Conservation (phyloP, 2,113 vertebrate genomes). For the Eidolon helvum region DNA sequence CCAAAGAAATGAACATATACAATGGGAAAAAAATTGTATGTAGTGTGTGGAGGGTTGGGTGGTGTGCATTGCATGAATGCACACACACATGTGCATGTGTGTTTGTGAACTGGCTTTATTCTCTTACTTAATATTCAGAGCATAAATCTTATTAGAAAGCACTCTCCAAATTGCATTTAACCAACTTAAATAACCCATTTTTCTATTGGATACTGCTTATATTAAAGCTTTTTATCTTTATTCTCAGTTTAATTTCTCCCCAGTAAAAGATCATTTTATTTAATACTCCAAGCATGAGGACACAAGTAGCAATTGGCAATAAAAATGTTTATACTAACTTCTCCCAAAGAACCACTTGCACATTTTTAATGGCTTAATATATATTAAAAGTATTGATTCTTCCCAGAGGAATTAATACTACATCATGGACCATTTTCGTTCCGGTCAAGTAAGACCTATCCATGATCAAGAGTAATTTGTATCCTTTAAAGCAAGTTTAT, state of each 20-base stretch:
- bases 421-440: neutral
- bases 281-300: slow-evolving; percentile 7
- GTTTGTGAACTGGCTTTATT: neutral
- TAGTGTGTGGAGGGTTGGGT: no score
- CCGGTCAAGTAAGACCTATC: neutral
- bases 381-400: slow-evolving; percentile 23
- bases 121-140: slow-evolving; percentile 44
- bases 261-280: slow-evolving; percentile 49
- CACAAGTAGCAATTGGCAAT: slow-evolving; percentile 33
- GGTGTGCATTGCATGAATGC: neutral
- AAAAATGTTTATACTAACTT: slow-evolving; percentile 33
- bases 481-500: neutral
- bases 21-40: no score
- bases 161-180: slow-evolving; percentile 26
- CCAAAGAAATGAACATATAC: no score
- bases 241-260: slow-evolving; percentile 59
- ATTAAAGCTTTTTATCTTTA: slow-evolving; percentile 61
- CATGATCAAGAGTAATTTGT: neutral
- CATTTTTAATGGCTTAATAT: slow-evolving; percentile 5
- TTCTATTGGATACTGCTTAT: slow-evolving; percentile 31
- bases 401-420: neutral
- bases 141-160: slow-evolving; percentile 33
- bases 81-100: neutral
- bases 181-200: slow-evolving; percentile 5
- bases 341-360: neutral